These are phyloP conservation scores for Helicoverpa armigera DNA, from an alignment of 1,140 invertebrate genomes.

Conservation along the genomic window DNA sequence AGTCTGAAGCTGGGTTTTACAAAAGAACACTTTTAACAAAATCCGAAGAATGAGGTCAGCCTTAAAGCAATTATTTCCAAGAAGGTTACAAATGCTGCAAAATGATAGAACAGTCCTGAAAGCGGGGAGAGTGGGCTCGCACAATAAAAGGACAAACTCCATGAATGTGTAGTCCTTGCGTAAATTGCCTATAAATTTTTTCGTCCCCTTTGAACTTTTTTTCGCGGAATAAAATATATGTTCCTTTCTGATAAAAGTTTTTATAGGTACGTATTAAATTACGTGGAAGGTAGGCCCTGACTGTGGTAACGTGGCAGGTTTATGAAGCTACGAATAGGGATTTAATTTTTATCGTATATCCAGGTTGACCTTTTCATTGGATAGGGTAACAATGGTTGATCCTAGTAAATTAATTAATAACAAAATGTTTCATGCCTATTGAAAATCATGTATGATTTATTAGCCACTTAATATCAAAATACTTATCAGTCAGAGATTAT, in stretches of 20 bases:
- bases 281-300: slow-evolving; percentile 11
- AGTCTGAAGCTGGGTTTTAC: slow-evolving; percentile 1
- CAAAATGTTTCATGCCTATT: no score
- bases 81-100: slow-evolving; percentile 32
- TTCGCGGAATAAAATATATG: slow-evolving; percentile 26
- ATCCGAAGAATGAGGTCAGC: slow-evolving; percentile 21
- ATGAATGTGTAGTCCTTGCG: slow-evolving; percentile 26
- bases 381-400: no score
- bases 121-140: slow-evolving; percentile 17
- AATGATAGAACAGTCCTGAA: slow-evolving; percentile 33
- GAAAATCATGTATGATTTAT: no score
- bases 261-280: slow-evolving; percentile 21
- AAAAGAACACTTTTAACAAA: slow-evolving; percentile 30
- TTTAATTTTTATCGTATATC: slow-evolving; percentile 1
- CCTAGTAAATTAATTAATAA: no score
- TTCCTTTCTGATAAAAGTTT: slow-evolving; percentile 6
- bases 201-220: slow-evolving; percentile 24
- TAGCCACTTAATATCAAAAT: no score
- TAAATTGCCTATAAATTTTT: slow-evolving; percentile 54
- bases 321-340: background rate
- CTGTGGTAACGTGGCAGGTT: background rate
- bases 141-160: slow-evolving; percentile 47
- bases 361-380: no score
- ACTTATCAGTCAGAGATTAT: no score
- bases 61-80: slow-evolving; percentile 44